These are phyloP conservation scores for Cactoblastis cactorum DNA, from an alignment of 2,888 invertebrate genomes.

Conservation along the genomic window DNA sequence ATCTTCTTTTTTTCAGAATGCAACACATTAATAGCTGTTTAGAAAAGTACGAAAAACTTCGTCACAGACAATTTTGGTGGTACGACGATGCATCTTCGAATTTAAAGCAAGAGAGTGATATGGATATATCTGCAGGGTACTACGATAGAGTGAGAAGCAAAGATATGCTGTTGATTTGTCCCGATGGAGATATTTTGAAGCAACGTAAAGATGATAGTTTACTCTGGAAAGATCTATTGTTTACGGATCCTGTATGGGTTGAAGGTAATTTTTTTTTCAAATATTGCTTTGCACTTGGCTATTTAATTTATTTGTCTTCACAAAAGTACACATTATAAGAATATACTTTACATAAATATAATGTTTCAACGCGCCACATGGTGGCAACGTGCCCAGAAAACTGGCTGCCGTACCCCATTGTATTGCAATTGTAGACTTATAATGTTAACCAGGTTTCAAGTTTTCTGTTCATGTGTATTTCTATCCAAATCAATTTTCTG, in stretches of 20 bases:
- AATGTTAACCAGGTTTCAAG: too few relatives aligned
- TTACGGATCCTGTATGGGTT: conserved; percentile 62
- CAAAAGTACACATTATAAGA: too few relatives aligned
- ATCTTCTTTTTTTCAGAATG: conserved; percentile 41
- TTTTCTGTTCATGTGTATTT: too few relatives aligned
- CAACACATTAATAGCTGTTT: conserved; percentile 53
- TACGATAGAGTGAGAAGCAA: conserved; percentile 52
- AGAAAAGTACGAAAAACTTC: conserved; percentile 53
- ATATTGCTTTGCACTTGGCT: not conserved
- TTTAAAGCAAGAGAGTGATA: conserved; percentile 37
- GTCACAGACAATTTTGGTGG: conserved; percentile 66
- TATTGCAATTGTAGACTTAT: too few relatives aligned
- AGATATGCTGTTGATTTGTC: conserved; percentile 57
- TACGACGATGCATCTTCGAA: conserved; percentile 23
- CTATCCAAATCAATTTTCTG: too few relatives aligned
- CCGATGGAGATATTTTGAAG: conserved; percentile 56
- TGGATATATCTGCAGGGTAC: conserved; percentile 27
- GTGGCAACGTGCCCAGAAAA: too few relatives aligned
- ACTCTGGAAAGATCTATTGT: conserved; percentile 62
- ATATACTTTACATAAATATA: too few relatives aligned
- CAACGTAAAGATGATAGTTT: conserved; percentile 54
- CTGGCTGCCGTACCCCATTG: too few relatives aligned
- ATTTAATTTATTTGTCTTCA: too few relatives aligned
- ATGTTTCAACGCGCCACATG: too few relatives aligned
- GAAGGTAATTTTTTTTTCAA: conserved; percentile 39